Base-by-base conservation (phyloP, 2,888 invertebrate species). In the Eupithecia dodoneata region DNA sequence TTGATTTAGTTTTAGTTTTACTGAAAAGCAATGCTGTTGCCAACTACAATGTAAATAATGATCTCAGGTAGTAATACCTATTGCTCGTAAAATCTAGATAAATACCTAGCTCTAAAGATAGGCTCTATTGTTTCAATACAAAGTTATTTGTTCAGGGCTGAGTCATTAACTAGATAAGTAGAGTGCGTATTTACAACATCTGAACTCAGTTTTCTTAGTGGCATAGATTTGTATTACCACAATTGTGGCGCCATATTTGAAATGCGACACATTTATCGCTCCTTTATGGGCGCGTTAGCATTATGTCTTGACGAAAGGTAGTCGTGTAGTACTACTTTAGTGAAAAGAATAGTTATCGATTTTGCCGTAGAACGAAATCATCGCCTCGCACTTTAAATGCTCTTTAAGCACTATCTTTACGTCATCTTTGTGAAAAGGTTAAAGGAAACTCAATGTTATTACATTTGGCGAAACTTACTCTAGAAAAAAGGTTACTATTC, bases 111-210 rank as follows among this genome's bases (percentile, higher is more conserved):
- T 71, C 71, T 74, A 69, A 74, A 78, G 73, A 76, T 78, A 78
- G 71, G 44, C 41, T 76, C 67, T 74, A 76, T 76, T 76, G 71
- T 76, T 73, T 77, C 70, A 69, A 76, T 72, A 75, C 75, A 41
- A 71, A 44, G 59, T 79, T 76, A 49, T 78, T 77, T 78, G 72
- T 18, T 30, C 30, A 75, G 59, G 55, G 45, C 59, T 79, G 79
- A 81, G 65, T 79, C 79, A 81, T 69, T n/a, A 18, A 47, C 55
- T 71, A 75, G 15, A 41, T 63, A 30, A 63, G 10, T 12, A 30
- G 12, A 73, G 70, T 71, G 70, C 73, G 42, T 71, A 59, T 59
- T 76, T 41, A 72, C 59, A 12, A 71, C 73, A 65, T 52, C 71
- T 71, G 75, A 44, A 66, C 45, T 66, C 44, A 69, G 44, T n/a